Evolutionary conservation across 2,797 vertebrate genomes (phyloP), one percentile per base, ranked within the genome.

Genomic region (Botia almorhae): DNA sequence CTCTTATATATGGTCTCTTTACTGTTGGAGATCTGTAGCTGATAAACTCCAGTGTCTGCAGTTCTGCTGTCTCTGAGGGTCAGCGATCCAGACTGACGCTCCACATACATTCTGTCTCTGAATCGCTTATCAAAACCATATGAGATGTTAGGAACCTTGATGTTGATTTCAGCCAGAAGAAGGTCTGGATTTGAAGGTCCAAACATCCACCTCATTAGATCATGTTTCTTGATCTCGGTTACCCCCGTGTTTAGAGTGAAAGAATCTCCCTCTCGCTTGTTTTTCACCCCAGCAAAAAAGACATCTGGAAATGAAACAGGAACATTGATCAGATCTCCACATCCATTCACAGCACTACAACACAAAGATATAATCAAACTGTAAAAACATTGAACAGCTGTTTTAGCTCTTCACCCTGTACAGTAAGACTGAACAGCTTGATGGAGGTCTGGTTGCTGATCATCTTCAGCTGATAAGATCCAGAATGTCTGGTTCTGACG

Each of bases 1-100:
- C 56, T 23, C 12, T 26, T 60, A 12, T 60, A 60, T 23, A 60
- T 60, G 21, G 56, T 60, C 56, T 60, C 56, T 60, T 60, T 60
- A 21, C 8, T 60, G 21, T 60, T 60, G 19, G 56, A 0, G 56
- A 63, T 63, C 26, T 63, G 60, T 63, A 63, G 23, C 29, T 63
- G 23, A 63, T 63, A 63, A 63, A 63, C 23, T 16, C 60, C 60
- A 0, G 60, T 63, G 60, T 63, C 5, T 63, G 0, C 21, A 63
- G 60, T 14, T 63, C 21, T 29, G 1, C 29, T 23, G 5, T 63
- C 6, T 63, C 12, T 63, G 60, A 63, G 29, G 13, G 26, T 63
- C 0, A 63, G 60, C 29, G 60, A 63, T 33, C 60, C 60, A 7
- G 60, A 1, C 5, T 63, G 4, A 29, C 7, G 12, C 16, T 63